phyloP scores from a whole-genome alignment of 2,113 vertebrate genomes.

The Tychaedon coryphoeus region DNA sequence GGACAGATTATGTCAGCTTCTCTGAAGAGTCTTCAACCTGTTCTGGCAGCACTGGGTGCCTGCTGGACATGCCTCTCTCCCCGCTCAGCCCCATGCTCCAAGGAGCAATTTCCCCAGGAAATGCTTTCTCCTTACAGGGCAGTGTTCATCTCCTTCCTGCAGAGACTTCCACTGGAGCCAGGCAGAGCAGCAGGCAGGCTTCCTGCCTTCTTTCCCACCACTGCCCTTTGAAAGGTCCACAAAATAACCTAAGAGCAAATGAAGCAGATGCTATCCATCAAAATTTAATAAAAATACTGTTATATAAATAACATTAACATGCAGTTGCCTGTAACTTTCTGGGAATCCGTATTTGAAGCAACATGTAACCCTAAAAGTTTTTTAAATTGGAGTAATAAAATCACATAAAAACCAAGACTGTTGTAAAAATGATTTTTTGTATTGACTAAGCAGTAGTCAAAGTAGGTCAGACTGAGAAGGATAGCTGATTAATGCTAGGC shows the following conservation, averaged over 20 bases:
- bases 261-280: constrained; percentile 58
- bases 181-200: background rate
- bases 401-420: background rate
- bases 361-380: background rate
- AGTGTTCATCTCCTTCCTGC: background rate
- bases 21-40: background rate
- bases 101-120: background rate
- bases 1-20: background rate
- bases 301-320: constrained; percentile 37
- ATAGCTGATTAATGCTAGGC: background rate
- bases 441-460: background rate
- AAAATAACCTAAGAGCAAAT: background rate
- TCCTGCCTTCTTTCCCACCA: background rate
- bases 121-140: background rate
- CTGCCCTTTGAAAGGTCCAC: background rate
- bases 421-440: background rate
- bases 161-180: background rate
- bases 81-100: background rate
- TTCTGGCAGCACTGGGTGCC: background rate
- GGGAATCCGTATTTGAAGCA: background rate
- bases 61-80: background rate
- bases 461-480: background rate
- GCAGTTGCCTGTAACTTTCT: background rate
- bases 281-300: constrained; percentile 59
- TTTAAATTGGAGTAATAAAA: background rate